phyloP scores from a whole-genome alignment of 37 sponge, comb jelly and placozoan genomes.

The Sycon ciliatum region DNA sequence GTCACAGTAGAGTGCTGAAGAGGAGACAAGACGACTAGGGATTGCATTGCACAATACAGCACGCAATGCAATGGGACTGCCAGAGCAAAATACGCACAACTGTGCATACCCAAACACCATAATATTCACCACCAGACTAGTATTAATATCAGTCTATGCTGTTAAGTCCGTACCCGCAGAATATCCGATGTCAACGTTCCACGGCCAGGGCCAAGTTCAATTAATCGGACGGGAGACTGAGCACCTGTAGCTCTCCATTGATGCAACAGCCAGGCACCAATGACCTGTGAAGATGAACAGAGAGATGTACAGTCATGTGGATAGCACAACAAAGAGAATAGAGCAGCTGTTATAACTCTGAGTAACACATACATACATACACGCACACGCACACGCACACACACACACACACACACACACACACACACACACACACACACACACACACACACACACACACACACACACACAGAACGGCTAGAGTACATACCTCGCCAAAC shows the following conservation, averaged over 20 bases:
- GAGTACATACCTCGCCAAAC: conserved; percentile 75
- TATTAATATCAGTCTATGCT: no score
- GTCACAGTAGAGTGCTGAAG: no score
- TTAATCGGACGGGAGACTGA: conserved; percentile 41
- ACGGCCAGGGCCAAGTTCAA: conserved; percentile 94
- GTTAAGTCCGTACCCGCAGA: conserved; percentile 58
- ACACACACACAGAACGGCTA: not conserved
- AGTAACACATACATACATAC: no score
- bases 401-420: no score
- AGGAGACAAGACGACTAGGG: no score
- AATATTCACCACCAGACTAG: no score
- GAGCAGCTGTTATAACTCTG: not conserved
- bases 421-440: no score
- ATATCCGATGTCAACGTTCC: conserved; percentile 85
- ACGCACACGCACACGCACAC: no score
- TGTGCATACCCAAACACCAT: no score
- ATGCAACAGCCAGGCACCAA: conserved; percentile 88
- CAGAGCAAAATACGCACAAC: no score
- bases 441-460: not conserved
- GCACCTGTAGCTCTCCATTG: conserved; percentile 64
- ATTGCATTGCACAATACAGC: no score
- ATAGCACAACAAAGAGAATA: not conserved
- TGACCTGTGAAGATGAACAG: conserved; percentile 36
- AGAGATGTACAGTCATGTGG: not conserved
- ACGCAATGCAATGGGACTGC: no score